Evolutionary conservation across 2,113 vertebrate genomes (phyloP).

Genomic region (Sturnus vulgaris): DNA sequence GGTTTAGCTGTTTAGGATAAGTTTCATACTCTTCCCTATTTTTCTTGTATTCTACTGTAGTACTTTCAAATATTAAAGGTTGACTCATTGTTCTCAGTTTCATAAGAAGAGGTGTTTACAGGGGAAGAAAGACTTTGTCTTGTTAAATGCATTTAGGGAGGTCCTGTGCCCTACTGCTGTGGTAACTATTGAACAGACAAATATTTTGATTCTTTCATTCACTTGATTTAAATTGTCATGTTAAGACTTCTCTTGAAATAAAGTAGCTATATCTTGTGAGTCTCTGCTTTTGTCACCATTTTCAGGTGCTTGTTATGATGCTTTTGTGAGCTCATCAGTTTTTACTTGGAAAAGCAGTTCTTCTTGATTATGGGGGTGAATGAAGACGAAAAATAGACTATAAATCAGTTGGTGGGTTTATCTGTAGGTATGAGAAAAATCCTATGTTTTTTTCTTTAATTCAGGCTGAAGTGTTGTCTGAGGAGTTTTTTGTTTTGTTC

Average conservation of each 20-base stretch:
- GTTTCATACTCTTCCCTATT: not conserved
- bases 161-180: not conserved
- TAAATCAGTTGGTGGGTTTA: fast-evolving
- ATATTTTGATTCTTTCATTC: fast-evolving
- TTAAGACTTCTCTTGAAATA: not conserved
- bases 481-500: not conserved
- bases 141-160: not conserved
- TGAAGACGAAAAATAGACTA: not conserved
- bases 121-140: not conserved
- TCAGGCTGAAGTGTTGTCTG: not conserved
- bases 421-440: not conserved
- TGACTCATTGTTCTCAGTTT: not conserved
- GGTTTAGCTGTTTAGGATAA: not conserved
- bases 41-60: not conserved
- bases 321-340: not conserved
- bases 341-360: not conserved
- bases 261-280: not conserved
- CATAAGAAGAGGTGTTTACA: not conserved
- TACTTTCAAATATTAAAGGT: not conserved
- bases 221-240: not conserved
- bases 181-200: not conserved
- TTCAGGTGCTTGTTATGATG: not conserved
- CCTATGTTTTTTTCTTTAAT: not conserved
- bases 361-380: not conserved
- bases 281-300: not conserved